These are phyloP conservation scores for Paramormyrops kingsleyae DNA, from an alignment of 2,113 vertebrate species.

Conservation along the genomic window DNA sequence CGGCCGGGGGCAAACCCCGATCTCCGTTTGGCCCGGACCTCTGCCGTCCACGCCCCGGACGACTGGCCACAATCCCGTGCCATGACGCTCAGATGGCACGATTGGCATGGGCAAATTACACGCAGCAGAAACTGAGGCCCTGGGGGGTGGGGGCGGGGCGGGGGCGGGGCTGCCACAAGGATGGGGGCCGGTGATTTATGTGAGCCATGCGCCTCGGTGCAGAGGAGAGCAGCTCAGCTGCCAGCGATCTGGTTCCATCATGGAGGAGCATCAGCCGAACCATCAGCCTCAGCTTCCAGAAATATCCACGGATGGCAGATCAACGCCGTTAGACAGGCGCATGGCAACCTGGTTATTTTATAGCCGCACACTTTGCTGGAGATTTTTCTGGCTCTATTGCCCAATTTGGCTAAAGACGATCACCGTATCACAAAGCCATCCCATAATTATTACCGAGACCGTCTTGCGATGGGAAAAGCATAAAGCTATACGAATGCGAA, in stretches of 20 bases:
- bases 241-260: background rate
- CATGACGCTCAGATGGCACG: background rate
- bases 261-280: background rate
- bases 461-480: background rate
- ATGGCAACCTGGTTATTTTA: background rate
- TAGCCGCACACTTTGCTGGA: background rate
- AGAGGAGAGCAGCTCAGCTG: background rate
- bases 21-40: background rate
- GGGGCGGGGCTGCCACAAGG: background rate
- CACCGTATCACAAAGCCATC: background rate
- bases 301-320: background rate
- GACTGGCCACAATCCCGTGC: background rate
- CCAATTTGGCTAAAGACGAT: background rate
- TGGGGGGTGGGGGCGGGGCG: background rate
- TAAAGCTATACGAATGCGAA: background rate
- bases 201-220: background rate
- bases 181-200: background rate
- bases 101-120: background rate
- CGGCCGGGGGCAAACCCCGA: background rate
- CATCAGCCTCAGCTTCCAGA: background rate
- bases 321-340: background rate
- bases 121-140: background rate
- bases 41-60: background rate
- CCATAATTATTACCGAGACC: background rate
- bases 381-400: background rate